A percentile compares a stretch with the other conserved stretches of the same genome.
These are phyloP conservation scores for Enteromius mattozi DNA, from an alignment of 2,797 vertebrate genomes.

Conservation along the genomic window DNA sequence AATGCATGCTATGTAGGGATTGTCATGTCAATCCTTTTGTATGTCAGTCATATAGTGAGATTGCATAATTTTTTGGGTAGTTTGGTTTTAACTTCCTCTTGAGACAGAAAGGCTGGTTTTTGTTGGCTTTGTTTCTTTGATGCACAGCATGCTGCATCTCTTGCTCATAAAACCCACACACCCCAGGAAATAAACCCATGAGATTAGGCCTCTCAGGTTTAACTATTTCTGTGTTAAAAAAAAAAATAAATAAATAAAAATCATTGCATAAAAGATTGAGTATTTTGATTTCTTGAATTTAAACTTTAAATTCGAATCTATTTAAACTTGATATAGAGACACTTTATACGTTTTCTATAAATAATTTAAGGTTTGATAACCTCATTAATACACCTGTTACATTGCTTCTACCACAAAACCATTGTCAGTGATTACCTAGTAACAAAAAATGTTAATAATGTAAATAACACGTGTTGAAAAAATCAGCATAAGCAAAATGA, in stretches of 20 bases:
- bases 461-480: not conserved
- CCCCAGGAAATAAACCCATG: conserved; percentile 12
- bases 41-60: not conserved
- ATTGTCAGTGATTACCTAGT: not conserved
- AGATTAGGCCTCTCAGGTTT: not conserved
- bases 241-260: not conserved
- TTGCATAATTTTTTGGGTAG: conserved; percentile 1
- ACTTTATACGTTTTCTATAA: not conserved
- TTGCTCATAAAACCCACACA: conserved; percentile 52
- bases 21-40: not conserved
- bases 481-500: not conserved
- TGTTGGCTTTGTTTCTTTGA: conserved; percentile 39
- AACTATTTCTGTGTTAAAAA: not conserved
- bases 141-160: not conserved
- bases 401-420: not conserved
- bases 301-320: too few species aligned
- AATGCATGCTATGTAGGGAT: not conserved
- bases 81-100: conserved; percentile 15
- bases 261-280: not conserved
- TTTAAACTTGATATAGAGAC: not conserved
- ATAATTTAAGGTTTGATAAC: not conserved
- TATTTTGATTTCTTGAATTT: not conserved
- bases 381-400: not conserved
- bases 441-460: not conserved
- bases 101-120: conserved; percentile 15